Percentiles rank a stretch among this genome's conserved stretches.
Evolutionary conservation across 2,888 invertebrate species (phyloP).

Genomic region (Hirudinaria manillensis): DNA sequence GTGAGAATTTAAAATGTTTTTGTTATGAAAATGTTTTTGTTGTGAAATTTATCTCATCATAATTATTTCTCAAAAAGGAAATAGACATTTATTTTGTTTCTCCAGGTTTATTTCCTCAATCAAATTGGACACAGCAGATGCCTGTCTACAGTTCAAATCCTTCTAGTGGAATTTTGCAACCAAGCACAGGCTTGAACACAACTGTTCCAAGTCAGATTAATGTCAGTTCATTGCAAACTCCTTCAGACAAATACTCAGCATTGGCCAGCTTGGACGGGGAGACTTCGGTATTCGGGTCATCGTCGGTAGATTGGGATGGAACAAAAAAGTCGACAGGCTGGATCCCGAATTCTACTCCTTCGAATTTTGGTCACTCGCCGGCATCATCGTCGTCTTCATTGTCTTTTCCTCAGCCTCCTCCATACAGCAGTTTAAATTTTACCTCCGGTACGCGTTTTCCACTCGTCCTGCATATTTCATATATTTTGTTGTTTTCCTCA

Average conservation of each 20-base stretch:
- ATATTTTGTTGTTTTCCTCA: neutral
- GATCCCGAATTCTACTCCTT: neutral
- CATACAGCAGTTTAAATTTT: constrained; percentile 24
- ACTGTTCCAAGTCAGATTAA: neutral
- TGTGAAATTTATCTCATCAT: no score
- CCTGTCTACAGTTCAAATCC: neutral
- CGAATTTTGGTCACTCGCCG: neutral
- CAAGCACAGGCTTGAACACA: neutral
- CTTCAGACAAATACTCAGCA: constrained; percentile 80
- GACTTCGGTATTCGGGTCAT: constrained; percentile 41
- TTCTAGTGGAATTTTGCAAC: neutral
- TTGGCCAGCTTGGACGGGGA: constrained; percentile 79
- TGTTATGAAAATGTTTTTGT: no score
- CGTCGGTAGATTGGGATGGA: constrained; percentile 37
- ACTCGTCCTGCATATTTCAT: neutral
- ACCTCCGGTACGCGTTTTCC: constrained; percentile 1
- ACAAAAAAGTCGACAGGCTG: constrained; percentile 14
- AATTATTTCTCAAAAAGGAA: no score
- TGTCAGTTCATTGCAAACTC: neutral
- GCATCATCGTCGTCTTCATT: neutral
- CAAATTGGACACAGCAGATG: neutral
- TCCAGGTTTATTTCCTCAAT: constrained; percentile 14
- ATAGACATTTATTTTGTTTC: no score
- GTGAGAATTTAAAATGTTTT: neutral
- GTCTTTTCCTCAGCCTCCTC: constrained; percentile 13